Base-by-base conservation (phyloP, 2,888 invertebrate genomes). In the Neoaliturus tenellus region DNA sequence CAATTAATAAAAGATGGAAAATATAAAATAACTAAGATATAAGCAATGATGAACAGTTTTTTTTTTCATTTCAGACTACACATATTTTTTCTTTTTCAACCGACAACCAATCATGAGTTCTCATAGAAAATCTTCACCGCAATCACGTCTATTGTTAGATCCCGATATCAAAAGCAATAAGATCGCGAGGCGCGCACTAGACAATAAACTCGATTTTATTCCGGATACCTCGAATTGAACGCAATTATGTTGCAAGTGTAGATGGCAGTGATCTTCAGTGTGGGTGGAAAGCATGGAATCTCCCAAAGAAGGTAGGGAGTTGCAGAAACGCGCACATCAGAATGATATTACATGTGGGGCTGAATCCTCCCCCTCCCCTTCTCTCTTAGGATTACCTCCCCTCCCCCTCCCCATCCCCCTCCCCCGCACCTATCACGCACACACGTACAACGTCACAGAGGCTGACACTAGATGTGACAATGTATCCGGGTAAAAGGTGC, bases 281-380 rank as follows among this genome's bases (percentile, higher is more conserved):
- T 51, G 4, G 51, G 20, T 51, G 23, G 20, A 51, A 51, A 23
- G 51, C 5, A 51, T 20, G 4, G 20, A 62, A 31, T 6, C 12
- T n/a, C n/a, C n/a, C n/a, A n/a, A n/a, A n/a, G 62, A 12, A 62
- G 62, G 14, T 28, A 28, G 31, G 62, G 62, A 62, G 31, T 28
- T 28, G 28, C 62, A 62, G 17, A 62, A 12, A 31, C 62, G 5
- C 81, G 67, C 81, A 81, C 81, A 81, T 81, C 81, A 81, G 67
- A 81, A 58, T 81, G 81, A 81, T 81, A 81, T 81, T 81, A 62
- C 81, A 67, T 28, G 39, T 39, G 17, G 39, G 31, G 62, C 17
- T 25, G 51, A 23, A 51, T 5, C 51, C 51, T 20, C 41, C 73
- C 20, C 69, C 39, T 33, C 39, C 44, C 41, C 25, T 41, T 39